A percentile compares a stretch with the other conserved stretches of the same genome.
Conservation (phyloP, 2,888 invertebrate genomes). For the Eupithecia subumbrata region DNA sequence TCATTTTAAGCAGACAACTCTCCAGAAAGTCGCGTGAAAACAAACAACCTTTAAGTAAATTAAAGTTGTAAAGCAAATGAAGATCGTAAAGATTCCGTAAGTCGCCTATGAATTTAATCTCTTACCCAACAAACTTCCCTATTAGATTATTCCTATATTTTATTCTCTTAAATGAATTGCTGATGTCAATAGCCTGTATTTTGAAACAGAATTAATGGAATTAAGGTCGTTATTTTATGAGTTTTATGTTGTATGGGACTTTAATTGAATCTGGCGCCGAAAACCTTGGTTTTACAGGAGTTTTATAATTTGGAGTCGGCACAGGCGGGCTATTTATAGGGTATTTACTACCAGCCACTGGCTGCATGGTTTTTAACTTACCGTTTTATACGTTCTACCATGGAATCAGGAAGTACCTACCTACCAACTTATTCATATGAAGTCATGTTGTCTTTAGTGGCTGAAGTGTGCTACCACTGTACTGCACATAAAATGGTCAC, state of each 20-base stretch:
- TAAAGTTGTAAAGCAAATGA: background rate
- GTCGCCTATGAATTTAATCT: background rate
- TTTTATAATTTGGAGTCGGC: background rate
- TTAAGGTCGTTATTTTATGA: constrained; percentile 16
- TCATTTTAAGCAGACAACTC: background rate
- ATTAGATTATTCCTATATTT: background rate
- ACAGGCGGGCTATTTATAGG: background rate
- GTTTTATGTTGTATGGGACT: constrained; percentile 19
- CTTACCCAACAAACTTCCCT: background rate
- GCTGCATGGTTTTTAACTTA: too few species aligned
- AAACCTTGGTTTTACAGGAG: background rate
- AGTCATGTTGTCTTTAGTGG: too few species aligned
- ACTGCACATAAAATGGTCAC: too few species aligned
- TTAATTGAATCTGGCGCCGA: constrained; percentile 28
- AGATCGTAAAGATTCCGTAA: background rate
- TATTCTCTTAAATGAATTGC: background rate
- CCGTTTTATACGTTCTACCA: too few species aligned
- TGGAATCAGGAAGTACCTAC: too few species aligned
- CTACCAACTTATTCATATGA: too few species aligned
- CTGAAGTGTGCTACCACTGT: too few species aligned
- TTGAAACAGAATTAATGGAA: constrained; percentile 9
- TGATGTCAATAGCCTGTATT: background rate
- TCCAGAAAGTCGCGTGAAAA: background rate
- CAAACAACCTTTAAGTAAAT: background rate
- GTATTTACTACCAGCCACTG: background rate